These are phyloP conservation scores for Crotalus viridis DNA, from an alignment of 2,113 vertebrate genomes.

Conservation along the genomic window DNA sequence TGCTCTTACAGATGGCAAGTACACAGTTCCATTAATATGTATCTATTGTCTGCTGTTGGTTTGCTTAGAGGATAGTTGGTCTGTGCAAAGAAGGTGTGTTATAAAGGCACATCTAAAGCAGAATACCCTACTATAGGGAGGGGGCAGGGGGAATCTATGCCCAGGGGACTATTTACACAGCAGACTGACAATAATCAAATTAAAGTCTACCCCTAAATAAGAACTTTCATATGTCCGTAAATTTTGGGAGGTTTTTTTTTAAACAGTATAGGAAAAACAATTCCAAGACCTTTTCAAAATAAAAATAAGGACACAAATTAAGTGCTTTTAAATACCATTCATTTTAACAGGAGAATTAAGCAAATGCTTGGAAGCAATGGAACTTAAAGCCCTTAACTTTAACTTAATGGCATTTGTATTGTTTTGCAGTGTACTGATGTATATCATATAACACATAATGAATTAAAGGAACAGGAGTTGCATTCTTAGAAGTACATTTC, in stretches of 20 bases:
- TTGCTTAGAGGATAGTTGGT: slow-evolving; percentile 85
- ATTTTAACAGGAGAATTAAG: neutral
- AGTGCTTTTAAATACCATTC: neutral
- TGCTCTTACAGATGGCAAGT: slow-evolving; percentile 99
- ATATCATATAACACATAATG: neutral
- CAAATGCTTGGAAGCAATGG: slow-evolving; percentile 35
- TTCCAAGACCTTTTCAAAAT: slow-evolving; percentile 63
- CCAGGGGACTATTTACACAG: slow-evolving; percentile 78
- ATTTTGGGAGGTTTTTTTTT: slow-evolving; percentile 48
- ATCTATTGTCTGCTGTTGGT: slow-evolving; percentile 98
- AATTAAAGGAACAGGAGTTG: neutral
- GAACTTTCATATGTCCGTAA: slow-evolving; percentile 76
- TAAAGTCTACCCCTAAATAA: slow-evolving; percentile 77
- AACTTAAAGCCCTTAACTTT: slow-evolving; percentile 52
- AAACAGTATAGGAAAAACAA: slow-evolving; percentile 64
- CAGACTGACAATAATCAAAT: slow-evolving; percentile 73
- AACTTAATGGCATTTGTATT: slow-evolving; percentile 18
- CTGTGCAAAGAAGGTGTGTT: slow-evolving; percentile 87
- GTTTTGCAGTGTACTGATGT: neutral
- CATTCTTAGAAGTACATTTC: neutral
- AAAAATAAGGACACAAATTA: slow-evolving; percentile 32
- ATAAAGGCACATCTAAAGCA: slow-evolving; percentile 78
- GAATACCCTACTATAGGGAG: slow-evolving; percentile 42
- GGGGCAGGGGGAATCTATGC: slow-evolving; percentile 54
- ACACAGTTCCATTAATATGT: slow-evolving; percentile 99